Evolutionary conservation across 2,797 vertebrate genomes (phyloP).

Genomic region (Pseudopleuronectes americanus): DNA sequence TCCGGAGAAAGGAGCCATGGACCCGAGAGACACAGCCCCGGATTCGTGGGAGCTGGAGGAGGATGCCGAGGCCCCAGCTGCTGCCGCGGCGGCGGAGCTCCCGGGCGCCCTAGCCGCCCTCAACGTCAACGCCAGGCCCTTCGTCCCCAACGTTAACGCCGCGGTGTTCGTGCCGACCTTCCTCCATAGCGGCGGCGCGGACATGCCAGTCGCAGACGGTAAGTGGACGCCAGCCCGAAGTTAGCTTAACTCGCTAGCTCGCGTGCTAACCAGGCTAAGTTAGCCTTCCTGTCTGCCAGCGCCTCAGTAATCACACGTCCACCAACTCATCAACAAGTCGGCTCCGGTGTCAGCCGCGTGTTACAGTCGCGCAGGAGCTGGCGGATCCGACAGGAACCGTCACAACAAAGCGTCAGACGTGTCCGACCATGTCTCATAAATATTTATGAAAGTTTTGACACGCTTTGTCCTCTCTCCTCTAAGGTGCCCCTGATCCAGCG

Average conservation of each 20-base stretch:
- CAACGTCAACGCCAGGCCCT: conserved; percentile 97
- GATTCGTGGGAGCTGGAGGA: conserved; percentile 99
- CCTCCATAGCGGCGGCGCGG: conserved; percentile 76
- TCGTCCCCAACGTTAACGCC: conserved; percentile 94
- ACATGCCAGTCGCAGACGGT: conserved; percentile 79
- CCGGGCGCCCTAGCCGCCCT: conserved; percentile 91
- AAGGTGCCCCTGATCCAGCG: conserved; percentile 89
- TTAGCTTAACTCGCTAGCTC: conserved; percentile 73
- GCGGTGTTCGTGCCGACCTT: conserved; percentile 95
- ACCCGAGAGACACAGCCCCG: conserved; percentile 93
- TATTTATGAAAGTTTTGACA: conserved; percentile 58
- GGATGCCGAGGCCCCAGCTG: conserved; percentile 88
- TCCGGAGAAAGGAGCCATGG: conserved; percentile 81
- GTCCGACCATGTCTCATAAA: conserved; percentile 17
- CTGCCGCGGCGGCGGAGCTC: conserved; percentile 85
- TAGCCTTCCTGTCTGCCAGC: conserved; percentile 56
- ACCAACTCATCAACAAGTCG: conserved; percentile 69
- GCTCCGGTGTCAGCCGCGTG: neutral
- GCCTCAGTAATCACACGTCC: conserved; percentile 14
- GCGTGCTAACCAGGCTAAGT: conserved; percentile 70
- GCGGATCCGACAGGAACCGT: no score
- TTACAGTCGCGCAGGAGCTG: neutral
- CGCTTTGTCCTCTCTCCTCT: conserved; percentile 52
- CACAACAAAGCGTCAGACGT: no score
- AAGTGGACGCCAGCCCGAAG: conserved; percentile 56